Conservation (phyloP, 2,113 vertebrate species). For the Oenanthe melanoleuca region DNA sequence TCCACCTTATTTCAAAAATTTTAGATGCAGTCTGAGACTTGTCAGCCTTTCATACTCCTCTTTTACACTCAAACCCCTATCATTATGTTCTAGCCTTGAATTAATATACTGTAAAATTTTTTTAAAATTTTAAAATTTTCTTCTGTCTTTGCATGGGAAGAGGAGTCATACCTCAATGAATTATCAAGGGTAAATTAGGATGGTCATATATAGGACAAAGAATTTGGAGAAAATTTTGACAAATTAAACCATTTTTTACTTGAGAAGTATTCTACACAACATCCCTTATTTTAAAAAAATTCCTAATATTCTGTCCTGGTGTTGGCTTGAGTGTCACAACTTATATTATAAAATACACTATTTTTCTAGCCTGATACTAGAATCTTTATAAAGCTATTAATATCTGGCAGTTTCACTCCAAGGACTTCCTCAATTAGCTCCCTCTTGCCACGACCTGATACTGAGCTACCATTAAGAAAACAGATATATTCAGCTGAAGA, state of each 20-base stretch:
- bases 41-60: not conserved
- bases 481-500: not conserved
- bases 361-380: not conserved
- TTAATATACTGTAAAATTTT: not conserved
- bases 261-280: not conserved
- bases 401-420: conserved; percentile 13
- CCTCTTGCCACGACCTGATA: conserved; percentile 21
- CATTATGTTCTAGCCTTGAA: not conserved
- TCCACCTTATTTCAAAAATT: not conserved
- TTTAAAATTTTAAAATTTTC: not conserved
- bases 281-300: not conserved
- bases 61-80: not conserved
- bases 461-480: not conserved
- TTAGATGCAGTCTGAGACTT: not conserved
- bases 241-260: not conserved
- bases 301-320: not conserved
- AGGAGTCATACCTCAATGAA: not conserved
- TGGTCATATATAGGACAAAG: not conserved
- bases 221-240: not conserved
- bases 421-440: not conserved
- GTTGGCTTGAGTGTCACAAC: not conserved
- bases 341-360: not conserved
- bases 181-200: not conserved
- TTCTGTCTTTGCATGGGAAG: not conserved
- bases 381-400: not conserved